These are phyloP conservation scores for Bungarus multicinctus DNA, from an alignment of 2,113 vertebrate species.

Conservation along the genomic window DNA sequence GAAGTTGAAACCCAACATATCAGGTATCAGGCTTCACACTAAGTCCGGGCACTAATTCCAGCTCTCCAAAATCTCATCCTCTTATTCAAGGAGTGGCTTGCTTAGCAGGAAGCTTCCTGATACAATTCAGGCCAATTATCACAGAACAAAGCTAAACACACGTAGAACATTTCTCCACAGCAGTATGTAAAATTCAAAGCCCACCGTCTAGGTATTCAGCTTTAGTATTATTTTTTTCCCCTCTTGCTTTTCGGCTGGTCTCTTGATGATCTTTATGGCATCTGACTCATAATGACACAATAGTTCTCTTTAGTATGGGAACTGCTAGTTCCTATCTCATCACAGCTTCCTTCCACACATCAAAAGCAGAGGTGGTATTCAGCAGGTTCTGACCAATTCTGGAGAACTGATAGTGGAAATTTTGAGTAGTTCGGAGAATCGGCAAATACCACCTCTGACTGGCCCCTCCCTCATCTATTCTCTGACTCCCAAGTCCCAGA, in stretches of 20 bases:
- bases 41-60: not conserved
- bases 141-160: not conserved
- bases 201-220: not conserved
- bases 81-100: not conserved
- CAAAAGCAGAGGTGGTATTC: not conserved
- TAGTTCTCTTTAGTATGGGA: not conserved
- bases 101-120: not conserved
- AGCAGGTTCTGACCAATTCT: too few relatives aligned
- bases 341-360: not conserved
- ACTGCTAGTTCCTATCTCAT: not conserved
- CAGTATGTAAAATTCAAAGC: not conserved
- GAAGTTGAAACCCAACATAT: not conserved
- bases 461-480: too few relatives aligned
- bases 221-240: not conserved
- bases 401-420: too few relatives aligned
- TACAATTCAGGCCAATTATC: not conserved
- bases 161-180: not conserved
- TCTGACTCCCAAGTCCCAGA: too few relatives aligned
- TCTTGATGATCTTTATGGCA: not conserved
- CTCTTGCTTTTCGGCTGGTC: not conserved
- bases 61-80: not conserved
- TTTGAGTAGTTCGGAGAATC: too few relatives aligned
- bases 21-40: not conserved
- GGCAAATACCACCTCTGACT: too few relatives aligned
- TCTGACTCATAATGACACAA: not conserved